Evolutionary conservation across 2,888 invertebrate species (phyloP).

Genomic region (Aleiodes alternator): DNA sequence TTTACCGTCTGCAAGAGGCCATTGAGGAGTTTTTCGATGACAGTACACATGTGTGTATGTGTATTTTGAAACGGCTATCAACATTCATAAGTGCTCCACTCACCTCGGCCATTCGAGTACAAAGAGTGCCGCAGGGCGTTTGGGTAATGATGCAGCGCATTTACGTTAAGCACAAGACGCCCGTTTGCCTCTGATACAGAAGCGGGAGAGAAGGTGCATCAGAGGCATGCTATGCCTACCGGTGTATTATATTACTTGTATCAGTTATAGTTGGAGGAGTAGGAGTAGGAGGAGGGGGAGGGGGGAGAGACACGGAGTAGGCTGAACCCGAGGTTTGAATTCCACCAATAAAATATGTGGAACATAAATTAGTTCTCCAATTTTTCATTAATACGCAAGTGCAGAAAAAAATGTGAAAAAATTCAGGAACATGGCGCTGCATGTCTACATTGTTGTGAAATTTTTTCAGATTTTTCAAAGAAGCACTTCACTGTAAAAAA

Average conservation of each 20-base stretch:
- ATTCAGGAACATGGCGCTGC: too few species aligned
- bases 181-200: constrained; percentile 62
- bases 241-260: constrained; percentile 30
- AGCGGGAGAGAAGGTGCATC: constrained; percentile 52
- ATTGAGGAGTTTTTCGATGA: constrained; percentile 17
- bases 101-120: constrained; percentile 63
- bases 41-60: constrained; percentile 6
- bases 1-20: neutral
- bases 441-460: too few species aligned
- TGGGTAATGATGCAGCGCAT: constrained; percentile 69
- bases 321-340: constrained; percentile 1
- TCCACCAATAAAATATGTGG: constrained; percentile 3
- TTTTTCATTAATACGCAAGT: too few species aligned
- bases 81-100: constrained; percentile 24
- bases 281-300: neutral
- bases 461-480: too few species aligned
- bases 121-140: constrained; percentile 68
- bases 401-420: too few species aligned
- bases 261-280: constrained; percentile 11
- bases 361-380: neutral
- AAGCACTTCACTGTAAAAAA: too few species aligned
- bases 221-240: constrained; percentile 24
- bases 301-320: constrained; percentile 1
- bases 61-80: constrained; percentile 28
- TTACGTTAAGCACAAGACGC: constrained; percentile 62